Conservation (phyloP, 1,140 invertebrate species). For the Wasmannia auropunctata region DNA sequence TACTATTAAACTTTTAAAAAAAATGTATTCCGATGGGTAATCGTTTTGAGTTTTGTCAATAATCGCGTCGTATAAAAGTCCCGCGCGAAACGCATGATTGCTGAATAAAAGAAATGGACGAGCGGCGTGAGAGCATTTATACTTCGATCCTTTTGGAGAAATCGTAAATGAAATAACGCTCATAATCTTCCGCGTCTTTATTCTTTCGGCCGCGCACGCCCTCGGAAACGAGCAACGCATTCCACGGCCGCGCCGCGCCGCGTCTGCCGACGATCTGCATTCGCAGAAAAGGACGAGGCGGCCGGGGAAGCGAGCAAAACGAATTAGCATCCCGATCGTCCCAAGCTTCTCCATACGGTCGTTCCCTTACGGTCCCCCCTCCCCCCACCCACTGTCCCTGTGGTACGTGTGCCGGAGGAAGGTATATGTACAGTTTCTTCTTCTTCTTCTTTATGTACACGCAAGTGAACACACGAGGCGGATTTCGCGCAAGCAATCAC, state of each 20-base stretch:
- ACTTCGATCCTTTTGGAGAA: not conserved
- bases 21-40: not conserved
- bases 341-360: constrained; percentile 44
- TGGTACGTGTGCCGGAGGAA: not conserved
- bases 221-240: constrained; percentile 65
- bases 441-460: constrained; percentile 62
- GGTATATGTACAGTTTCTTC: constrained; percentile 54
- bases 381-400: constrained; percentile 6
- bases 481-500: constrained; percentile 57
- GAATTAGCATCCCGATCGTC: constrained; percentile 75
- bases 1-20: not conserved
- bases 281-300: constrained; percentile 73
- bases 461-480: constrained; percentile 54
- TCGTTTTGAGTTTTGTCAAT: not conserved
- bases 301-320: constrained; percentile 73
- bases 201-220: constrained; percentile 61
- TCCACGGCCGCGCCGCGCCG: constrained; percentile 66
- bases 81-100: not conserved
- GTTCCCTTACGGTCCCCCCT: constrained; percentile 28
- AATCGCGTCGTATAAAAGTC: not conserved
- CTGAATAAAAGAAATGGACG: not conserved
- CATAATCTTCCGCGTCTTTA: constrained; percentile 56
- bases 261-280: constrained; percentile 72
- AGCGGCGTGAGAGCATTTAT: not conserved
- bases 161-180: constrained; percentile 30